These are phyloP conservation scores for Ammospiza nelsoni DNA, from an alignment of 2,113 vertebrate species.

Conservation along the genomic window DNA sequence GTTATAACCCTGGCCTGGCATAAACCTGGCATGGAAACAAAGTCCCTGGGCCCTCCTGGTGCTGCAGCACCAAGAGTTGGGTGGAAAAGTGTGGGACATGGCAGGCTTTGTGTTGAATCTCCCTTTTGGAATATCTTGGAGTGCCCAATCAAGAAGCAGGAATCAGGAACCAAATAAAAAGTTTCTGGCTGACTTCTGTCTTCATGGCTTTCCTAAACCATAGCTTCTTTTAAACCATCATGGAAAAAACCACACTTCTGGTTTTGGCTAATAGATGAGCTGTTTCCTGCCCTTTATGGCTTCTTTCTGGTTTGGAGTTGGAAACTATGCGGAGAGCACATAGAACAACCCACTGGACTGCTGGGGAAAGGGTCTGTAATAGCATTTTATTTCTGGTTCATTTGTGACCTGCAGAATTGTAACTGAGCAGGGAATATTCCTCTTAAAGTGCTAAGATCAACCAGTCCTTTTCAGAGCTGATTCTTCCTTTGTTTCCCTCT, in stretches of 20 bases:
- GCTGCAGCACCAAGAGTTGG: neutral
- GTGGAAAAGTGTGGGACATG: rapidly evolving
- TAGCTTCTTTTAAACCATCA: neutral
- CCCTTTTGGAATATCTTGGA: neutral
- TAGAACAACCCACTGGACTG: neutral
- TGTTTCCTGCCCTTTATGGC: constrained; percentile 16
- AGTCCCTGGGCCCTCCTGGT: neutral
- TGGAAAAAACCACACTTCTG: neutral
- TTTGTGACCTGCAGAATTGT: neutral
- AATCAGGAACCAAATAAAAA: neutral
- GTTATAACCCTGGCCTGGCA: neutral
- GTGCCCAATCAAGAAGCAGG: neutral
- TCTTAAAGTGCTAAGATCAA: neutral
- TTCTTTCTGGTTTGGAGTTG: neutral
- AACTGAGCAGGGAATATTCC: neutral
- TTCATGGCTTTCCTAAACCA: neutral
- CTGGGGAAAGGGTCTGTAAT: neutral
- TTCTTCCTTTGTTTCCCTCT: neutral
- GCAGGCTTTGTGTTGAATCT: neutral
- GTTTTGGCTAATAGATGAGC: neutral
- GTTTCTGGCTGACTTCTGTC: neutral
- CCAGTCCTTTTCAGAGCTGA: neutral
- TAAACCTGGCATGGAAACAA: neutral
- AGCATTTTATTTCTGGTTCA: neutral
- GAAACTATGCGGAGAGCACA: neutral